Evolutionary conservation across 37 sponge, comb jelly and placozoan species (phyloP).

Genomic region (Oopsacas minuta): DNA sequence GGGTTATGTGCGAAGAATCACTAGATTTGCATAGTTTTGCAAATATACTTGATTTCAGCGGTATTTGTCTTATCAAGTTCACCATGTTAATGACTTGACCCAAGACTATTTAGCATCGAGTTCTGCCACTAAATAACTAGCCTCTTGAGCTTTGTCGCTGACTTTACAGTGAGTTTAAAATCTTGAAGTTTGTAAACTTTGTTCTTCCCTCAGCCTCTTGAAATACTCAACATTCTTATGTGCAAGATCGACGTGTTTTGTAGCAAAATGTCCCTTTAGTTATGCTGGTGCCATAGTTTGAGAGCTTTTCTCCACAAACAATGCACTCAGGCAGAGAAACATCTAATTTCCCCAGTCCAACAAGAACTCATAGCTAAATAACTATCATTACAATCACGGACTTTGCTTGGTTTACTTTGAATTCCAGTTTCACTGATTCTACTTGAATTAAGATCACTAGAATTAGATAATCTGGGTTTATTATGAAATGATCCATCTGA

Average conservation of each 20-base stretch:
- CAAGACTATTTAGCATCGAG: background rate
- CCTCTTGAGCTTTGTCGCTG: background rate
- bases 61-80: background rate
- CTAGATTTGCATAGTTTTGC: background rate
- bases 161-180: background rate
- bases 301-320: constrained; percentile 7
- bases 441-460: background rate
- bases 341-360: background rate
- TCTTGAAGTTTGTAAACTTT: background rate
- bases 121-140: constrained; percentile 6
- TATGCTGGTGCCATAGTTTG: background rate
- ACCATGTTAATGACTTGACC: no score
- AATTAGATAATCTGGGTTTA: background rate
- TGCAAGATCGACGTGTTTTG: background rate
- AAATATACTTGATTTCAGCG: background rate
- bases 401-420: background rate
- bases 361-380: background rate
- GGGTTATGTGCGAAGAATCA: background rate
- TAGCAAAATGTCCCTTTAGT: constrained; percentile 6
- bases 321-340: constrained; percentile 10
- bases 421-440: background rate
- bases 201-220: background rate
- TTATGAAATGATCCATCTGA: background rate
- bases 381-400: background rate
- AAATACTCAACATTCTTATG: background rate